Evolutionary conservation across 2,797 vertebrate species (phyloP), one percentile per base, ranked within the genome.

Genomic region (Ciconia nigra): DNA sequence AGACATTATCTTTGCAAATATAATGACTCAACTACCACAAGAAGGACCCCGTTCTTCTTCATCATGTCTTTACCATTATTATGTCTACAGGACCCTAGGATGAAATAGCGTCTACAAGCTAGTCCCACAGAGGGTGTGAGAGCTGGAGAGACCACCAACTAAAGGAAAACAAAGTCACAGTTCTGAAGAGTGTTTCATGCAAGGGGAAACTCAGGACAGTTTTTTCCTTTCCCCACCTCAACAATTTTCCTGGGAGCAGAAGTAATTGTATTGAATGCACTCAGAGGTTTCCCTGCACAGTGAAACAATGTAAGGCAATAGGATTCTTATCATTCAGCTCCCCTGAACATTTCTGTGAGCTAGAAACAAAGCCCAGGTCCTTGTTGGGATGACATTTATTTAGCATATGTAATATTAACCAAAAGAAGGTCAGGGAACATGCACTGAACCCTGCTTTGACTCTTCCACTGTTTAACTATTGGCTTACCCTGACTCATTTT

Each of bases 311-410:
- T 21, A 88, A 72, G 35, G 21, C 77, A 85, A 65, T 25, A 71
- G 44, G 46, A 65, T 61, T 90, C 69, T 87, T 87, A 87, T 42
- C n/a, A 92, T 88, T 86, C 89, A 85, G 54, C 37, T 84, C 83
- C 76, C 58, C 79, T 88, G 76, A 93, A 80, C 15, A 51, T 63
- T 94, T 47, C 42, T 78, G 29, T 62, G 61, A 83, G 76, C 49
- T 83, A 90, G 76, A 87, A 93, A 83, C 52, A 87, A 92, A 93
- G 54, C 51, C 22, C 18, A 54, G 31, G 46, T 90, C 92, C 69
- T 96, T 81, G 17, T 0, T 89, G 80, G 54, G 70, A 37, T 87
- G 80, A 94, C 62, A 93, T 96, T 96, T 97, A 92, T 95, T 94
- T 89, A 93, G 80, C 73, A 72, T 94, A 76, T 62, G 29, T 89